Percentiles rank a stretch among this genome's conserved stretches.
These are phyloP conservation scores for Lissocephala sabroskyi DNA, from an alignment of 2,888 invertebrate genomes.

Conservation along the genomic window DNA sequence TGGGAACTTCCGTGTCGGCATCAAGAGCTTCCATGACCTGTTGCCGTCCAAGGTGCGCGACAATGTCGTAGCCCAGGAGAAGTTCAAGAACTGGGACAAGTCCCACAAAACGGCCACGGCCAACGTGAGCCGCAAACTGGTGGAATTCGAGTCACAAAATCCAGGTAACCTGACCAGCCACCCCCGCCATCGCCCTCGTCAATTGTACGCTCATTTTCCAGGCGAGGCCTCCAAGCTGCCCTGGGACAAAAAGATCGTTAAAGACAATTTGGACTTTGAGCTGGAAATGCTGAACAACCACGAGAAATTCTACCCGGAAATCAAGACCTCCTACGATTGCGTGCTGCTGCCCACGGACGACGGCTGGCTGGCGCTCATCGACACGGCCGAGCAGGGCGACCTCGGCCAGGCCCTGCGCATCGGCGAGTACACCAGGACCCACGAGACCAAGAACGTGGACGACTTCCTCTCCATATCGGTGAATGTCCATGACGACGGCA, in stretches of 20 bases:
- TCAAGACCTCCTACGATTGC: slow-evolving; percentile 94
- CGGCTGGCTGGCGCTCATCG: slow-evolving; percentile 79
- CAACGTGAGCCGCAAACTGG: slow-evolving; percentile 82
- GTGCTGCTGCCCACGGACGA: slow-evolving; percentile 94
- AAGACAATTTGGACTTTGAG: slow-evolving; percentile 91
- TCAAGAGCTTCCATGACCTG: slow-evolving; percentile 88
- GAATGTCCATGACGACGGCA: slow-evolving; percentile 93
- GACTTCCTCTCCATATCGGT: slow-evolving; percentile 91
- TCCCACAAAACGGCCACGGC: slow-evolving; percentile 85
- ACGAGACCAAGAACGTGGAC: slow-evolving; percentile 84
- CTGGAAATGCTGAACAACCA: slow-evolving; percentile 85
- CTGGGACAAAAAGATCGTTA: slow-evolving; percentile 83
- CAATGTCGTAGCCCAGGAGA: slow-evolving; percentile 84
- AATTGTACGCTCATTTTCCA: slow-evolving; percentile 15
- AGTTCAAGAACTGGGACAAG: slow-evolving; percentile 89
- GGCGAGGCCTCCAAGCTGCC: slow-evolving; percentile 74
- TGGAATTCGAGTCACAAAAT: slow-evolving; percentile 81
- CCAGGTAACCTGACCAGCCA: slow-evolving; percentile 70
- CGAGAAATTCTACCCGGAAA: slow-evolving; percentile 91
- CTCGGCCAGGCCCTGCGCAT: slow-evolving; percentile 83
- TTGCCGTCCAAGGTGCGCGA: slow-evolving; percentile 90
- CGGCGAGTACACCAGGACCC: slow-evolving; percentile 86
- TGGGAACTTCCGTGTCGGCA: slow-evolving; percentile 89
- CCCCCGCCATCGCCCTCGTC: not conserved
- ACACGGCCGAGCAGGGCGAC: slow-evolving; percentile 77